phyloP scores from a whole-genome alignment of 2,113 vertebrate genomes.

The Cariama cristata region DNA sequence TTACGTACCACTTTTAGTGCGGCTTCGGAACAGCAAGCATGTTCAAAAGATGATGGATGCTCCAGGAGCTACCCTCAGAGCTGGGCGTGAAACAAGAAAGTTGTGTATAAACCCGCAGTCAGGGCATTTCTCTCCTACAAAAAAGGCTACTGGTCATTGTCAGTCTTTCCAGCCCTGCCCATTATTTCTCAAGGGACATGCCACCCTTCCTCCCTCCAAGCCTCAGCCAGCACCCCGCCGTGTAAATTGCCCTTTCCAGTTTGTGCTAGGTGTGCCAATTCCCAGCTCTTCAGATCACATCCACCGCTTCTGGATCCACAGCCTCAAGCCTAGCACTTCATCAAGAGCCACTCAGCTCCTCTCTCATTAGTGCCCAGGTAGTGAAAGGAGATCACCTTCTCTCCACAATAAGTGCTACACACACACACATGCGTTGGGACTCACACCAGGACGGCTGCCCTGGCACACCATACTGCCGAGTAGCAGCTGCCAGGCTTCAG shows the following conservation, averaged over 20 bases:
- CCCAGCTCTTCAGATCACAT: background rate
- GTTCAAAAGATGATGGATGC: background rate
- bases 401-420: background rate
- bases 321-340: background rate
- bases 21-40: background rate
- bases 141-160: background rate
- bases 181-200: background rate
- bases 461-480: fast-evolving
- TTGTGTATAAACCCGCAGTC: no score
- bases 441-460: background rate
- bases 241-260: background rate
- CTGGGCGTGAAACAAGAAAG: background rate
- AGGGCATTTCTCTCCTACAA: background rate
- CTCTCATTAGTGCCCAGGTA: background rate
- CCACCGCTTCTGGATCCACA: background rate
- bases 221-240: fast-evolving
- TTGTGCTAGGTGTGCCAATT: background rate
- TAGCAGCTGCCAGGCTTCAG: background rate
- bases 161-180: background rate
- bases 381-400: background rate
- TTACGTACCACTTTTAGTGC: background rate
- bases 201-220: background rate
- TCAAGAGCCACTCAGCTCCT: background rate
- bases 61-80: background rate
- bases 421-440: fast-evolving